These are phyloP conservation scores for Porphyrio hochstetteri DNA, from an alignment of 2,113 vertebrate species.

Conservation along the genomic window DNA sequence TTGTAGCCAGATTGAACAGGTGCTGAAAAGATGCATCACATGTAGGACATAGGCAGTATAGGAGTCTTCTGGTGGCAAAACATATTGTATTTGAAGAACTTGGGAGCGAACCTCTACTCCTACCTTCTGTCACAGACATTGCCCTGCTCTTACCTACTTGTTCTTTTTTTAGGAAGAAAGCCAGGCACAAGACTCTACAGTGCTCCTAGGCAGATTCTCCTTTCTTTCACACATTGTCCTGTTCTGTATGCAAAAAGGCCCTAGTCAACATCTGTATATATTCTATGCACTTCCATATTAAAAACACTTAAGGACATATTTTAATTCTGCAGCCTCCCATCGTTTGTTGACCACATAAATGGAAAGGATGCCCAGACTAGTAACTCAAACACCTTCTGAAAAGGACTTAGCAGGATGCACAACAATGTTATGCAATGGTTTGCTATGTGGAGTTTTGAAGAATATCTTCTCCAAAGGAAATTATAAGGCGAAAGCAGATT, in stretches of 20 bases:
- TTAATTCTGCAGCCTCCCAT: background rate
- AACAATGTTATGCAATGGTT: background rate
- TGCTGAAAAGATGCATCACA: background rate
- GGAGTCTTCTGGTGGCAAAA: background rate
- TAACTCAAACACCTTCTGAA: background rate
- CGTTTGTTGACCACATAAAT: background rate
- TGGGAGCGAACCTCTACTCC: background rate
- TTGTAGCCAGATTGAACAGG: background rate
- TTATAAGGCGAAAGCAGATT: conserved; percentile 22
- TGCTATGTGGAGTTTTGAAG: conserved; percentile 23
- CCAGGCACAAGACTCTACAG: background rate
- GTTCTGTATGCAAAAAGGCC: background rate
- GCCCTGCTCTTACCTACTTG: background rate
- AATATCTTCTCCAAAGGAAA: conserved; percentile 32
- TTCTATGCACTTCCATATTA: background rate
- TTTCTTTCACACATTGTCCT: background rate
- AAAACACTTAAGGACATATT: background rate
- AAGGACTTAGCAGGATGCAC: background rate
- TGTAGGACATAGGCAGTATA: background rate
- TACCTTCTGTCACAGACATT: background rate
- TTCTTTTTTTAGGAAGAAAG: background rate
- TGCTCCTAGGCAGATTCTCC: background rate
- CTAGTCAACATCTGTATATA: background rate
- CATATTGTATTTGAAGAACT: background rate
- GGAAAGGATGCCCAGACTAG: background rate